Evolutionary conservation across 2,888 invertebrate species (phyloP), one percentile per base, ranked within the genome.

Genomic region (Drosophila macrospina): DNA sequence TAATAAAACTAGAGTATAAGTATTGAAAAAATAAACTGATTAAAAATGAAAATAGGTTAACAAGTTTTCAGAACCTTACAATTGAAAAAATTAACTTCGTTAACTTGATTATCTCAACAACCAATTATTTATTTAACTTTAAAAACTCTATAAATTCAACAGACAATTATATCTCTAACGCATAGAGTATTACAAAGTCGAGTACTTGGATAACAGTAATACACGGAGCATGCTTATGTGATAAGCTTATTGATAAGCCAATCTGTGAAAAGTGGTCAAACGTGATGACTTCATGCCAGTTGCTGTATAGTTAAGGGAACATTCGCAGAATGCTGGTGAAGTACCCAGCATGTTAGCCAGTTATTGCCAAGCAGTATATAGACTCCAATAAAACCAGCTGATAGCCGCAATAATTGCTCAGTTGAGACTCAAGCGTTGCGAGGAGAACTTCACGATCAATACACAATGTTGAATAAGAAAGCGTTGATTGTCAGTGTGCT

Each of bases 401-500:
- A 10, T n/a, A 5, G 5, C 15, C 13, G 11, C 36, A 4, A n/a
- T 15, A 8, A n/a, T 1, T 15, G 5, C 48, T 80, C 30, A 83
- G 78, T 80, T 26, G 24, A 11, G n/a, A 15, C 3, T n/a, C 1
- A 5, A 60, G 13, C 16, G 28, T n/a, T 5, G 15, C 1, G 20
- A n/a, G 28, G 34, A 61, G 26, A 36, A 48, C 56, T 6, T 52
- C 0, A 4, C 6, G 1, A n/a, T 6, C 6, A 30, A 2, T 6
- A 7, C 1, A 65, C 5, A 51, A 82, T 82, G 82, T 42, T 82
- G 82, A 39, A 41, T 24, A 54, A 13, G 6, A 79, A 79, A 54
- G 20, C 45, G 0, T 37, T 81, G 1, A 28, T 77, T 24, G 59
- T 52, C 13, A 36, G 48, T 51, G 41, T 57, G n/a, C 8, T 85